These are phyloP conservation scores for Centruroides vittatus DNA, from an alignment of 1,140 invertebrate genomes.

Conservation along the genomic window DNA sequence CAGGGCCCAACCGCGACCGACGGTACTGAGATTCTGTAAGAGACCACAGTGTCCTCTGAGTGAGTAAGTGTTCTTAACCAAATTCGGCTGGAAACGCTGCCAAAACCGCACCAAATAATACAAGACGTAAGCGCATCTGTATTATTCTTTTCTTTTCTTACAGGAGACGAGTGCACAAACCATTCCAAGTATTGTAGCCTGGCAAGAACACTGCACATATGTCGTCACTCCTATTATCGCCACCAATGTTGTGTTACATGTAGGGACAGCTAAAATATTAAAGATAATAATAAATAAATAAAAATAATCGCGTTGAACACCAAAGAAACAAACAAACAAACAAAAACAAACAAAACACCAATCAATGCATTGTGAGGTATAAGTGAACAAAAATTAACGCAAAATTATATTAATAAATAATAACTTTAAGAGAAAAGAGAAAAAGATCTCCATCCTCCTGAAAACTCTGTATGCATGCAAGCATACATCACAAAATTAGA, in stretches of 20 bases:
- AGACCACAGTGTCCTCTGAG: slow-evolving; percentile 44
- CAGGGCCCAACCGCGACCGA: slow-evolving; percentile 50
- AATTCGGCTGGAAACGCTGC: not conserved
- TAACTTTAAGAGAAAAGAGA: too few relatives aligned
- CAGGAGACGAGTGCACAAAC: slow-evolving; percentile 56
- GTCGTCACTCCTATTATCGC: slow-evolving; percentile 59
- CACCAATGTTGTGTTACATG: slow-evolving; percentile 72
- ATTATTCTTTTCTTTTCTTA: slow-evolving; percentile 22
- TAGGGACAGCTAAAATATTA: not conserved
- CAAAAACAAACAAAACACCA: too few relatives aligned
- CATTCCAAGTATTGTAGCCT: slow-evolving; percentile 61
- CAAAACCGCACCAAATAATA: not conserved
- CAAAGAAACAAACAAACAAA: too few relatives aligned
- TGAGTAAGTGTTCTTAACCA: slow-evolving; percentile 17
- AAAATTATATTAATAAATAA: too few relatives aligned
- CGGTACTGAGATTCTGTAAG: slow-evolving; percentile 58
- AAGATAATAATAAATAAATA: too few relatives aligned
- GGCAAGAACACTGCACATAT: slow-evolving; percentile 66
- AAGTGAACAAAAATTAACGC: too few relatives aligned
- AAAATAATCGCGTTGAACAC: too few relatives aligned
- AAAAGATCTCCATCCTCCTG: too few relatives aligned
- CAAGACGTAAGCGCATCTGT: not conserved
- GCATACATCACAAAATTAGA: too few relatives aligned
- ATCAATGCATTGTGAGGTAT: too few relatives aligned
- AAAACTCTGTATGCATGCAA: too few relatives aligned